phyloP scores from a whole-genome alignment of 2,113 vertebrate species.

The Pollachius pollachius region DNA sequence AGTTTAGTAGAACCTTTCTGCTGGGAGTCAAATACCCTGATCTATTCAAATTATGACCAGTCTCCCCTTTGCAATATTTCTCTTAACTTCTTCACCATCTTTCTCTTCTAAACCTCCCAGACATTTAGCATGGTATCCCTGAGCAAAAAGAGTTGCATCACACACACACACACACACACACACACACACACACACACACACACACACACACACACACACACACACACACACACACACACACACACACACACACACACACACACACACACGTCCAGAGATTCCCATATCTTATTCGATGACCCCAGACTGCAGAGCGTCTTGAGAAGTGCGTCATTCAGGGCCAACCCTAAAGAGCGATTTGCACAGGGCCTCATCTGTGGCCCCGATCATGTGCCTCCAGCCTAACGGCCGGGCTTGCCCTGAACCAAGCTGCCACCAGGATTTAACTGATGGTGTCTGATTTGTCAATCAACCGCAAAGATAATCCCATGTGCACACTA shows the following conservation, averaged over 20 bases:
- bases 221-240: background rate
- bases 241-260: slow-evolving; percentile 10
- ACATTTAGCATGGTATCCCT: slow-evolving; percentile 8
- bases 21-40: too few relatives aligned
- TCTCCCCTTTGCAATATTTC: too few relatives aligned
- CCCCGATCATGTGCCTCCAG: background rate
- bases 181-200: background rate
- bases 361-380: background rate
- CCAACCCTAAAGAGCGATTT: slow-evolving; percentile 14
- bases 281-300: slow-evolving; percentile 43
- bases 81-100: background rate
- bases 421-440: background rate
- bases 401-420: slow-evolving; percentile 4
- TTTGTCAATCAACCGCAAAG: too few relatives aligned
- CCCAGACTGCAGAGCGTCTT: slow-evolving; percentile 9
- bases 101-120: background rate
- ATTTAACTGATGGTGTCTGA: too few relatives aligned
- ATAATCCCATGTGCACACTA: too few relatives aligned
- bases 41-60: too few relatives aligned
- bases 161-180: slow-evolving; percentile 10
- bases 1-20: too few relatives aligned
- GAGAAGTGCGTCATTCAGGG: slow-evolving; percentile 23
- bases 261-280: slow-evolving; percentile 13
- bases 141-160: background rate
- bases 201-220: background rate